These are phyloP conservation scores for Bibio marci DNA, from an alignment of 2,888 invertebrate species.

Conservation along the genomic window DNA sequence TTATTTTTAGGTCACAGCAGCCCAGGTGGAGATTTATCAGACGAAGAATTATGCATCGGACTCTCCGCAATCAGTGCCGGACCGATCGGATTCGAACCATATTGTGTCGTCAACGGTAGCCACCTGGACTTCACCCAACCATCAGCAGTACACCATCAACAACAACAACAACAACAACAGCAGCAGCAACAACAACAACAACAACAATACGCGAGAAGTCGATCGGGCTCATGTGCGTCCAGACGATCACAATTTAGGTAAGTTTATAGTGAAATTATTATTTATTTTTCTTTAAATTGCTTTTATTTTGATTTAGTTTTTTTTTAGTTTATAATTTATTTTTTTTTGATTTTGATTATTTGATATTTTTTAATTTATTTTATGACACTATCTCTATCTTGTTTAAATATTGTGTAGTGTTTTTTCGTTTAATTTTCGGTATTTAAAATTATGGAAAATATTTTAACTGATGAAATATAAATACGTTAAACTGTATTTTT, in stretches of 20 bases:
- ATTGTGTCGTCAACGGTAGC: conserved; percentile 27
- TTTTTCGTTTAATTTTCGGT: no score
- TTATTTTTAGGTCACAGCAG: conserved; percentile 27
- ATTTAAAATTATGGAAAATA: no score
- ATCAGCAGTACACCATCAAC: conserved; percentile 16
- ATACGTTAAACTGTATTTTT: no score
- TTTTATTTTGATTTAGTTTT: conserved; percentile 1
- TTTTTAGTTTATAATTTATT: background rate
- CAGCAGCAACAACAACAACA: conserved; percentile 10
- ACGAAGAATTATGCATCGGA: conserved; percentile 31
- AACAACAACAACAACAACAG: background rate
- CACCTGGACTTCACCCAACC: conserved; percentile 29
- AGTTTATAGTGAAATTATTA: conserved; percentile 9
- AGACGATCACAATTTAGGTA: conserved; percentile 30
- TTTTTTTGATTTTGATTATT: background rate
- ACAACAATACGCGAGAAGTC: conserved; percentile 25
- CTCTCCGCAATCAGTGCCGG: conserved; percentile 25
- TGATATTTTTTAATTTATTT: background rate
- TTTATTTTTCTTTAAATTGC: conserved; percentile 1
- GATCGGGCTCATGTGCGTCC: conserved; percentile 31
- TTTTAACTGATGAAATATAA: no score
- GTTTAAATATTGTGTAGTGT: no score
- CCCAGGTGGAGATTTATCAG: conserved; percentile 33
- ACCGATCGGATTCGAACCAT: conserved; percentile 30
- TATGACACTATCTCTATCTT: background rate